phyloP scores from a whole-genome alignment of 2,888 invertebrate species.

The Acrobeloides nanus region DNA sequence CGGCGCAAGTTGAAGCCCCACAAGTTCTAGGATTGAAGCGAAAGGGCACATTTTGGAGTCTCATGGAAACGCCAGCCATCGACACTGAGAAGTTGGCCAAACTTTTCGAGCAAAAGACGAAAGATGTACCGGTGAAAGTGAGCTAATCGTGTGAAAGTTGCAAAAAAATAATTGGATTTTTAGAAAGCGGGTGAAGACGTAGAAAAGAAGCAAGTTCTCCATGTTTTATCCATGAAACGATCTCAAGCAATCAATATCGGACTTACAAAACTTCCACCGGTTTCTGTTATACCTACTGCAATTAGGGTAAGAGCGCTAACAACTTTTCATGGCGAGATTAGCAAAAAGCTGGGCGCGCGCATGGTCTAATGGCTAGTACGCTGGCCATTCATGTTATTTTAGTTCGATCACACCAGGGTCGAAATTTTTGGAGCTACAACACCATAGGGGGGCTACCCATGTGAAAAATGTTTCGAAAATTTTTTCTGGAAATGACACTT shows the following conservation, averaged over 20 bases:
- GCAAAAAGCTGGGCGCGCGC: too few species aligned
- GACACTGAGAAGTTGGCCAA: slow-evolving; percentile 89
- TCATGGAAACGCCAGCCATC: slow-evolving; percentile 69
- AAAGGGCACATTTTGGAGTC: slow-evolving; percentile 73
- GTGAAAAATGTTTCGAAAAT: too few species aligned
- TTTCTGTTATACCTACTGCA: slow-evolving; percentile 94
- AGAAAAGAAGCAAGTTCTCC: slow-evolving; percentile 62
- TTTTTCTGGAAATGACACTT: too few species aligned
- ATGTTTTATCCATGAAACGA: slow-evolving; percentile 84
- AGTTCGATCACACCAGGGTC: too few species aligned
- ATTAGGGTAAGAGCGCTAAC: slow-evolving; percentile 54
- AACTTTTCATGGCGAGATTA: too few species aligned
- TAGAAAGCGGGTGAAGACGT: not conserved
- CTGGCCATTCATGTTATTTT: too few species aligned
- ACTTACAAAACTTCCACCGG: slow-evolving; percentile 94
- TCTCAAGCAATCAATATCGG: slow-evolving; percentile 99
- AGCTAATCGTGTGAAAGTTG: not conserved
- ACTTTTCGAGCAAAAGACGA: slow-evolving; percentile 89
- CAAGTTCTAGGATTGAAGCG: slow-evolving; percentile 43
- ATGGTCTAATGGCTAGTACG: too few species aligned
- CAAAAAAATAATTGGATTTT: not conserved
- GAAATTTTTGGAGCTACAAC: too few species aligned
- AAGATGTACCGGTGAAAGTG: slow-evolving; percentile 60
- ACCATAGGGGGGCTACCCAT: too few species aligned
- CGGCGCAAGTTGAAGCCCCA: slow-evolving; percentile 58